A percentile compares a stretch with the other conserved stretches of the same genome.
These are phyloP conservation scores for Platorchestia sp. DNA, from an alignment of 1,140 invertebrate species.

Conservation along the genomic window DNA sequence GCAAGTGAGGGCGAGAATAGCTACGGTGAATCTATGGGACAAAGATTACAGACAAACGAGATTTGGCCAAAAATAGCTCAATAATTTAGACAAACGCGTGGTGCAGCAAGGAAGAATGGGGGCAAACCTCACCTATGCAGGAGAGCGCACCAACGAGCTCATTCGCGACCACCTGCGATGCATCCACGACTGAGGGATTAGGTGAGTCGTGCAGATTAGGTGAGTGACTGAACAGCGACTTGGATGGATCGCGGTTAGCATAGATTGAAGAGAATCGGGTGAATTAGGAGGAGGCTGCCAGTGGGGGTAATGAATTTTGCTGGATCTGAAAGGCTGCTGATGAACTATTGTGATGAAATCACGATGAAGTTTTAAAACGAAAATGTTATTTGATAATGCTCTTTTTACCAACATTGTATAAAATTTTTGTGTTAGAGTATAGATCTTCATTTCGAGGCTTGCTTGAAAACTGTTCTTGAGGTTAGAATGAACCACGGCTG, in stretches of 20 bases:
- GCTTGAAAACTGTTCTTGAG: too few relatives aligned
- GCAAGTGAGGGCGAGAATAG: background rate
- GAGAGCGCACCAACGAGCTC: slow-evolving; percentile 65
- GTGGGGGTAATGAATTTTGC: background rate
- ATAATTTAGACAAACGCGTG: background rate
- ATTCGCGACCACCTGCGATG: slow-evolving; percentile 66
- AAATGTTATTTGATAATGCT: too few relatives aligned
- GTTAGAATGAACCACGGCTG: too few relatives aligned
- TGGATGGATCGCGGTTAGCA: slow-evolving; percentile 28
- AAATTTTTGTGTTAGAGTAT: too few relatives aligned
- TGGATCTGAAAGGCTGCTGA: too few relatives aligned
- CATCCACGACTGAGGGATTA: slow-evolving; percentile 62
- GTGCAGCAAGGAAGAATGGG: slow-evolving; percentile 45
- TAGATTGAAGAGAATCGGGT: background rate
- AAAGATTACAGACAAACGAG: background rate
- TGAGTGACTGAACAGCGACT: slow-evolving; percentile 53
- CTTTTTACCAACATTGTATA: too few relatives aligned
- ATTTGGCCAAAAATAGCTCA: background rate
- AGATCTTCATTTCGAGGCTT: too few relatives aligned
- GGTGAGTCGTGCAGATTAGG: slow-evolving; percentile 50
- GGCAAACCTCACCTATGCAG: slow-evolving; percentile 64
- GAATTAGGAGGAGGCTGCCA: background rate
- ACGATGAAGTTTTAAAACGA: background rate
- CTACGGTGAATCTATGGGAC: background rate
- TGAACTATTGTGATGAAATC: background rate